These are phyloP conservation scores for Lota lota DNA, from an alignment of 2,113 vertebrate genomes.

Conservation along the genomic window DNA sequence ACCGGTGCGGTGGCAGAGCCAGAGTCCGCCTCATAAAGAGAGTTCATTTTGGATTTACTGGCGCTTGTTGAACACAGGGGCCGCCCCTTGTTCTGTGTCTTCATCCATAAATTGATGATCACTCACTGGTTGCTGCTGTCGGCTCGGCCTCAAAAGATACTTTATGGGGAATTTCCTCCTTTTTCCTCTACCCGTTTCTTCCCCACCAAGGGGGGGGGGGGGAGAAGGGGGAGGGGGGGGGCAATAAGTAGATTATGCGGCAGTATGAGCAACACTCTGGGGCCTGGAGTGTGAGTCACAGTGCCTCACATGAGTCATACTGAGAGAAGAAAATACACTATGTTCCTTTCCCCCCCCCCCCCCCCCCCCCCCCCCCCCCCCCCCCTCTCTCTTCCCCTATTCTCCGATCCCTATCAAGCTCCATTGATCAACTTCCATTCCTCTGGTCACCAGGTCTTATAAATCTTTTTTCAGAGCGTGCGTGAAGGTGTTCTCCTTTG, in stretches of 20 bases:
- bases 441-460: no score
- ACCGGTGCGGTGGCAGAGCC: constrained; percentile 53
- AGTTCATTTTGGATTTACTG: constrained; percentile 77
- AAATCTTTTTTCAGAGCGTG: constrained; percentile 15
- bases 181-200: constrained; percentile 48
- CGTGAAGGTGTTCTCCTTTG: constrained; percentile 61
- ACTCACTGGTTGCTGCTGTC: constrained; percentile 60
- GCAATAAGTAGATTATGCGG: no score
- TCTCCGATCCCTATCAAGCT: no score
- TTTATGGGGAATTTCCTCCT: constrained; percentile 60
- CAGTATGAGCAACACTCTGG: no score
- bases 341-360: background rate
- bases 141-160: constrained; percentile 59
- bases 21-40: constrained; percentile 75
- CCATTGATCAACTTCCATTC: no score
- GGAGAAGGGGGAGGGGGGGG: no score
- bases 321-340: no score
- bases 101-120: constrained; percentile 67
- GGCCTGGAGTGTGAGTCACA: constrained; percentile 7
- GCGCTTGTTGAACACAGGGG: constrained; percentile 69
- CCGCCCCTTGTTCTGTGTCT: constrained; percentile 64
- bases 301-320: background rate
- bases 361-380: no score
- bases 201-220: no score
- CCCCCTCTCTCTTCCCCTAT: no score